phyloP scores from a whole-genome alignment of 1,140 invertebrate species.

The Nilaparvata lugens region DNA sequence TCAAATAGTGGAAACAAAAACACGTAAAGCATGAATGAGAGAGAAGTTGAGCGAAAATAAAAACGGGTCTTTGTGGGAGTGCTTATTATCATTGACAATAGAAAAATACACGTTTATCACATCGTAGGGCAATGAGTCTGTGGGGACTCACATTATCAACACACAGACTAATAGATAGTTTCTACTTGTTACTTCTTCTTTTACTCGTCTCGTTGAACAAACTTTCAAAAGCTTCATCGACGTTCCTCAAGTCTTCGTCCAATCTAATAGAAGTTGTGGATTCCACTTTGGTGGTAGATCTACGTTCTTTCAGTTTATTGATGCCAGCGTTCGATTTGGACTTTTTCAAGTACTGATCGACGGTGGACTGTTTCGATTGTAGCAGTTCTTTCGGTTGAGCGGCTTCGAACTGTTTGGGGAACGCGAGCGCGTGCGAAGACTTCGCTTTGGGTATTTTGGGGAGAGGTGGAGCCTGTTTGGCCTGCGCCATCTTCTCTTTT shows the following conservation, averaged over 20 bases:
- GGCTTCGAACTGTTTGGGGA: constrained; percentile 69
- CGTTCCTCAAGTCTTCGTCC: constrained; percentile 33
- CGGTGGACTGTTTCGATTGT: constrained; percentile 61
- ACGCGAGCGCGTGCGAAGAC: constrained; percentile 56
- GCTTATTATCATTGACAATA: too few species aligned
- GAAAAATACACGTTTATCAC: too few species aligned
- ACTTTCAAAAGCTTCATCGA: constrained; percentile 37
- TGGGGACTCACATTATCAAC: too few species aligned
- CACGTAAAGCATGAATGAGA: too few species aligned
- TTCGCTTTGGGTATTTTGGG: constrained; percentile 39
- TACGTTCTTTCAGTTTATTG: constrained; percentile 17
- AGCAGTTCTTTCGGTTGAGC: constrained; percentile 61
- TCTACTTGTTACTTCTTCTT: neutral
- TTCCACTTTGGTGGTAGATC: constrained; percentile 19
- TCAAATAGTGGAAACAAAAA: too few species aligned
- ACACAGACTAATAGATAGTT: neutral
- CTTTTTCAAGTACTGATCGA: constrained; percentile 65
- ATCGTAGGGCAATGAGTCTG: too few species aligned
- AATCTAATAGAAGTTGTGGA: constrained; percentile 15
- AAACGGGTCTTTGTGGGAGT: too few species aligned
- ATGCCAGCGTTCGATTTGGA: constrained; percentile 17
- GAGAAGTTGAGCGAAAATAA: too few species aligned
- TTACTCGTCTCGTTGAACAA: constrained; percentile 27
- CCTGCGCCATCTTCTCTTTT: constrained; percentile 32
- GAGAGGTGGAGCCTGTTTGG: constrained; percentile 29